Conservation (phyloP, 2,797 vertebrate species). For the Crossoptilon crossoptilon region DNA sequence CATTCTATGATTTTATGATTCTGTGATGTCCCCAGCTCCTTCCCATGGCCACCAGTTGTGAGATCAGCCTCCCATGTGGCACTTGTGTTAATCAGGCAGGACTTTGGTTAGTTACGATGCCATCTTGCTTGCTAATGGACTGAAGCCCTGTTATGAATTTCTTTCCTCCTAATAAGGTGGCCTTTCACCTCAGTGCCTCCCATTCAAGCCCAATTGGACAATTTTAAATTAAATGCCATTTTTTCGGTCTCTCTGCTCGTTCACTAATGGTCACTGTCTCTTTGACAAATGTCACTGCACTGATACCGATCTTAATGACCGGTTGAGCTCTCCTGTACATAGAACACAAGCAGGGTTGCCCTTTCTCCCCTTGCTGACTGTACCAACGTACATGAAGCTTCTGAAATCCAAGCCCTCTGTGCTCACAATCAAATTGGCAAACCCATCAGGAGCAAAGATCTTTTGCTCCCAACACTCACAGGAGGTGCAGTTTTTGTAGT, state of each 20-base stretch:
- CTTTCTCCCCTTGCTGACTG: background rate
- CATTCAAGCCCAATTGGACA: conserved; percentile 53
- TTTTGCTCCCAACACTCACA: background rate
- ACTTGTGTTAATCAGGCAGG: background rate
- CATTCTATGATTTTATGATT: too few species aligned
- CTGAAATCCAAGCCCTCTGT: background rate
- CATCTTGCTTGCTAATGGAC: conserved; percentile 17
- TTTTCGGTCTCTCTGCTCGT: conserved; percentile 21
- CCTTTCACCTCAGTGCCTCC: conserved; percentile 62
- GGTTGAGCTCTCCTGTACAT: background rate
- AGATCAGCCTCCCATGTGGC: background rate
- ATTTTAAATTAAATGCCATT: conserved; percentile 57
- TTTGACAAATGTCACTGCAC: conserved; percentile 55
- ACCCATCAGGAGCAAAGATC: conserved; percentile 5
- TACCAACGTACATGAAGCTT: conserved; percentile 21
- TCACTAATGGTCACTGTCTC: conserved; percentile 55
- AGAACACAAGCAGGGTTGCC: background rate
- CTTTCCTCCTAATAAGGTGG: conserved; percentile 33
- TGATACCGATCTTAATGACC: conserved; percentile 47
- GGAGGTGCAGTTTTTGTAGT: background rate
- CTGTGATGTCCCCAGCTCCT: background rate
- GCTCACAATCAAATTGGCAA: background rate
- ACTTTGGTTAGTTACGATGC: conserved; percentile 37
- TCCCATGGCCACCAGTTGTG: background rate
- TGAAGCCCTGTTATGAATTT: background rate